These are phyloP conservation scores for Ptilodon capucinus DNA, from an alignment of 2,888 invertebrate genomes.

Conservation along the genomic window DNA sequence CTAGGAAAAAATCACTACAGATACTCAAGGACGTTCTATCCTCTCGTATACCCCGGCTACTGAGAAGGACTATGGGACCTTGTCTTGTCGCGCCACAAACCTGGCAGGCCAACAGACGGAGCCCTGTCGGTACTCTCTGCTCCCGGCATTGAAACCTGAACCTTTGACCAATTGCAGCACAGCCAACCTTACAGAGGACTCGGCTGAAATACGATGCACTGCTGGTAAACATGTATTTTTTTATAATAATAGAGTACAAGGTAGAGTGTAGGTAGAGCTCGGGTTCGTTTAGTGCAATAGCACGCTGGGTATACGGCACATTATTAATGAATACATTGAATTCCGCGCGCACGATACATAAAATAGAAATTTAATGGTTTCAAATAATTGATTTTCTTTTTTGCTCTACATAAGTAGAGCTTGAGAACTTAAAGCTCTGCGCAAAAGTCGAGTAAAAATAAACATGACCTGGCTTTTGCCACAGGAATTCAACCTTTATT, in stretches of 20 bases:
- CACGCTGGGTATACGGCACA: no score
- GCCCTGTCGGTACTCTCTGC: slow-evolving; percentile 89
- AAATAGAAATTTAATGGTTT: no score
- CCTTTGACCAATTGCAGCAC: slow-evolving; percentile 90
- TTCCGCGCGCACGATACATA: no score
- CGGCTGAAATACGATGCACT: slow-evolving; percentile 87
- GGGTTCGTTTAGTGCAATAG: no score
- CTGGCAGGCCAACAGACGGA: slow-evolving; percentile 87
- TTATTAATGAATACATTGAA: no score
- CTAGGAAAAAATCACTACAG: slow-evolving; percentile 81
- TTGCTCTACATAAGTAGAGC: no score
- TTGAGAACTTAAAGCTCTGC: no score
- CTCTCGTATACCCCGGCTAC: slow-evolving; percentile 89
- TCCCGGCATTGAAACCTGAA: slow-evolving; percentile 90
- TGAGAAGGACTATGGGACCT: slow-evolving; percentile 89
- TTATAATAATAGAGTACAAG: not conserved
- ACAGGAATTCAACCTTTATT: no score
- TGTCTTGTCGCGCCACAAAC: slow-evolving; percentile 89
- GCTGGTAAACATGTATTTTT: slow-evolving; percentile 63
- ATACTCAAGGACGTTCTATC: slow-evolving; percentile 82
- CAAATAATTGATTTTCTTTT: no score
- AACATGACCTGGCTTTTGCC: no score
- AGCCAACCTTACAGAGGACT: slow-evolving; percentile 89
- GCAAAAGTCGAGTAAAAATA: no score
- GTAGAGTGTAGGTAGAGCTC: no score